Conservation (phyloP, 2,888 invertebrate genomes). For the Drosophila pseudotalamancana region DNA sequence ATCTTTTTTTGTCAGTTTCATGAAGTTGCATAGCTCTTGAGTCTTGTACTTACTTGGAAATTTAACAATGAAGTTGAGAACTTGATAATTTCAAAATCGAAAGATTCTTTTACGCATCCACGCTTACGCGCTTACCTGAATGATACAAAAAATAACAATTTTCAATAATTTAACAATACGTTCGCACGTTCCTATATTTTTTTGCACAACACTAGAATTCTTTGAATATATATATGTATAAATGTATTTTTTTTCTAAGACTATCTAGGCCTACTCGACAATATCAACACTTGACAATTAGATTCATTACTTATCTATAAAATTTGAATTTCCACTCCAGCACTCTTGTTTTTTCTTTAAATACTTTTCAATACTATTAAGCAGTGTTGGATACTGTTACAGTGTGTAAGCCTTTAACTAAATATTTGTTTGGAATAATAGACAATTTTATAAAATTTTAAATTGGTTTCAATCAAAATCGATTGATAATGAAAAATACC, state of each 20-base stretch:
- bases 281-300: background rate
- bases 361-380: too few relatives aligned
- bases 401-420: too few relatives aligned
- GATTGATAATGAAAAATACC: too few relatives aligned
- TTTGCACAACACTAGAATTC: slow-evolving; percentile 19
- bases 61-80: slow-evolving; percentile 6
- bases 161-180: slow-evolving; percentile 17
- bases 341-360: too few relatives aligned
- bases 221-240: background rate
- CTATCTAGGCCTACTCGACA: background rate
- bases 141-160: slow-evolving; percentile 3
- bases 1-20: background rate
- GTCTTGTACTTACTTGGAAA: slow-evolving; percentile 24
- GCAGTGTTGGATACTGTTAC: too few relatives aligned
- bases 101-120: slow-evolving; percentile 3
- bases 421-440: too few relatives aligned
- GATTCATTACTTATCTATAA: too few relatives aligned
- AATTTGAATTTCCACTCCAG: too few relatives aligned
- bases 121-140: background rate
- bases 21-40: background rate
- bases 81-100: slow-evolving; percentile 35
- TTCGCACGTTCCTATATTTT: slow-evolving; percentile 1
- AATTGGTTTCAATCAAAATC: too few relatives aligned
- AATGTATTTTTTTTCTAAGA: background rate
- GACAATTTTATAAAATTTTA: too few relatives aligned